Evolutionary conservation across 2,797 vertebrate species (phyloP).

Genomic region (Coregonus ussuriensis): DNA sequence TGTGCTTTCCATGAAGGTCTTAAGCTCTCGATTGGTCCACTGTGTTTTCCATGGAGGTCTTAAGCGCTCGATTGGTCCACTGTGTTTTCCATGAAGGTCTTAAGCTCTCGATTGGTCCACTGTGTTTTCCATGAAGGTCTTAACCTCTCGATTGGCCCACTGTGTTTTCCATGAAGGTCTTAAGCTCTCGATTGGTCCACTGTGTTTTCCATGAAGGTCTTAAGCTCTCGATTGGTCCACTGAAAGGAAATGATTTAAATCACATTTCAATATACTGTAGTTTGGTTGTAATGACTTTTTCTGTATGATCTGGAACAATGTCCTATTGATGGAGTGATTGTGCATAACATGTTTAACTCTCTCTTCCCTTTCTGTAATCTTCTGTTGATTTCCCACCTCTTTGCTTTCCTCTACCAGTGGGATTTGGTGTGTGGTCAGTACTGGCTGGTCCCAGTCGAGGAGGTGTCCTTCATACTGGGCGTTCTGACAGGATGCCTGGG

Average conservation of each 20-base stretch:
- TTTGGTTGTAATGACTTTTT: neutral
- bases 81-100: no score
- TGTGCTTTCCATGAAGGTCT: constrained; percentile 18
- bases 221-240: no score
- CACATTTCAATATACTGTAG: neutral
- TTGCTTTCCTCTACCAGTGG: constrained; percentile 72
- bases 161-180: no score
- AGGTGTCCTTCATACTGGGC: constrained; percentile 88
- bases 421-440: constrained; percentile 86
- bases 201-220: no score
- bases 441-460: constrained; percentile 89
- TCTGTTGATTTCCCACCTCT: neutral
- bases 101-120: no score
- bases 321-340: neutral
- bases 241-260: neutral
- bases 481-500: constrained; percentile 82
- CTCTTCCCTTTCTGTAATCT: constrained; percentile 8
- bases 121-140: no score
- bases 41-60: no score
- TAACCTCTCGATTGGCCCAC: no score
- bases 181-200: no score
- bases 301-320: neutral
- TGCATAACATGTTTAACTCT: constrained; percentile 10
- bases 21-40: no score
- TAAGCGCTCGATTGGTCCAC: no score